Evolutionary conservation across 2,888 invertebrate genomes (phyloP).

Genomic region (Rhagium mordax): DNA sequence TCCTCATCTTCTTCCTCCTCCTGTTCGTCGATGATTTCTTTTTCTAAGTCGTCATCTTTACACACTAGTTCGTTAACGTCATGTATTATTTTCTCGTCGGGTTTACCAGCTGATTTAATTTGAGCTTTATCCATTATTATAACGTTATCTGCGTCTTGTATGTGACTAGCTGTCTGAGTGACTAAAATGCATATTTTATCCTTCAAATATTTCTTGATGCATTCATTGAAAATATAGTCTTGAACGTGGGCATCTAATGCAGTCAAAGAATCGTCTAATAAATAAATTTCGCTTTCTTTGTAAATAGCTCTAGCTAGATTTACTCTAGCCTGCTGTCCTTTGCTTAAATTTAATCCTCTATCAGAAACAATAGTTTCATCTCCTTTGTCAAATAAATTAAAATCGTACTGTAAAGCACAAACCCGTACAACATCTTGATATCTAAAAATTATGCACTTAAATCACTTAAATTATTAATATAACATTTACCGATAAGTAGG

Average conservation of each 20-base stretch:
- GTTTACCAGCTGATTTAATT: slow-evolving; percentile 75
- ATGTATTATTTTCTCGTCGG: slow-evolving; percentile 78
- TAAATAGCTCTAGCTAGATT: slow-evolving; percentile 89
- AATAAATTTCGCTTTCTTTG: slow-evolving; percentile 85
- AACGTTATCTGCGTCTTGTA: slow-evolving; percentile 69
- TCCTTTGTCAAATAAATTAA: slow-evolving; percentile 81
- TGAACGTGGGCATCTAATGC: slow-evolving; percentile 93
- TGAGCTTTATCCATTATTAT: slow-evolving; percentile 67
- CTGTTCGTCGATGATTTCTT: slow-evolving; percentile 66
- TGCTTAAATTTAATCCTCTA: slow-evolving; percentile 80
- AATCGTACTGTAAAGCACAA: slow-evolving; percentile 81
- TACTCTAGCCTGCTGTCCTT: slow-evolving; percentile 89
- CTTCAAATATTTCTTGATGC: slow-evolving; percentile 76
- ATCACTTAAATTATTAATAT: too few relatives aligned
- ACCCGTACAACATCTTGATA: slow-evolving; percentile 71
- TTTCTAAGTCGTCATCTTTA: slow-evolving; percentile 38
- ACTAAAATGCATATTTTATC: slow-evolving; percentile 82
- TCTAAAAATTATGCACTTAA: slow-evolving; percentile 37
- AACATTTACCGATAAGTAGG: too few relatives aligned
- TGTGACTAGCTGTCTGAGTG: slow-evolving; percentile 79
- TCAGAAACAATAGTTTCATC: slow-evolving; percentile 87
- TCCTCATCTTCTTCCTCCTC: slow-evolving; percentile 55
- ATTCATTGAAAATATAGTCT: slow-evolving; percentile 86
- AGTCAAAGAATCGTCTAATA: slow-evolving; percentile 90
- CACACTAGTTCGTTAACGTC: slow-evolving; percentile 78